Base-by-base conservation (phyloP, 2,888 invertebrate genomes). In the Drosophila sordidula region DNA sequence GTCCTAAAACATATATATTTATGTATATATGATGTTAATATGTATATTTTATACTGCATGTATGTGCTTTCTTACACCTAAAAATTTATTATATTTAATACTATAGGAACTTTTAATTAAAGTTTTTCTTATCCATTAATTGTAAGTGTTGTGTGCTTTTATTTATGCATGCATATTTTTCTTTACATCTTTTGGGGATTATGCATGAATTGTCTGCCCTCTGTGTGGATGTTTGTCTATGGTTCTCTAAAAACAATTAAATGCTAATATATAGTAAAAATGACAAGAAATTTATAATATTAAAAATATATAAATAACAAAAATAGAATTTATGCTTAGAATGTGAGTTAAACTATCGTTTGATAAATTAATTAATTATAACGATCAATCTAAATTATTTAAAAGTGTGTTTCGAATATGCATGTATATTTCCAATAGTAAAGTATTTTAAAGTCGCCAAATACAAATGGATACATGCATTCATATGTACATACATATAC, bases 31-130 rank as follows among this genome's bases (percentile, higher is more conserved):
- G 12, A 18, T 29, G 8, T 51, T 4, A n/a, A 25, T 44, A 50
- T 61, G 26, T 36, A 49, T 44, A 34, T 44, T 18, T 58, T 25
- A 51, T 57, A 16, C 25, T 61, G 41, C 36, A 65, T 34, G 34
- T 45, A n/a, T 39, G 44, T 64, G 36, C 36, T 26, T 45, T 56
- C 50, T 69, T 72, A 66, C 12, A 46, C 4, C 34, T 64, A 54
- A 50, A 50, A 65, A 58, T 70, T 54, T 18, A 42, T 65, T 50
- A 56, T 70, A 55, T 76, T 84, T 50, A 81, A 72, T 73, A 63
- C 85, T 82, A 79, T 85, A 85, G 84, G 84, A 85, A 85, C 84
- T 86, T 84, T 68, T 77, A 69, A 71, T 73, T 81, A 74, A 78
- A 79, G 71, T 84, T 78, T 65, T 68, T 62, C 58, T 72, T 68